These are phyloP conservation scores for Drosophila sechellia DNA, from an alignment of 1,140 invertebrate genomes.

Conservation along the genomic window DNA sequence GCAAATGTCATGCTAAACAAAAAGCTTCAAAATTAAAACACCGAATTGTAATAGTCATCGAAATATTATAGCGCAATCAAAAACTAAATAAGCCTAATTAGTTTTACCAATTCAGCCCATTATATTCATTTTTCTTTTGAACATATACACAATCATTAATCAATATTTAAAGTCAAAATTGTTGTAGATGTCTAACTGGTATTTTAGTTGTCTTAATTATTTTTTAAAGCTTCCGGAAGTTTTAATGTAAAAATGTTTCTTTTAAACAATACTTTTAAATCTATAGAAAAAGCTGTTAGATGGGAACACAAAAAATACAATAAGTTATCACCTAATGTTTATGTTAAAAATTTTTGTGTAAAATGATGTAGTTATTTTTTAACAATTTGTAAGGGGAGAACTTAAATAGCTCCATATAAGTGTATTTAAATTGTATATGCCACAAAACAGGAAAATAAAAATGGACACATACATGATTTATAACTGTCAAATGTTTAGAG, in stretches of 20 bases:
- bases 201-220: slow-evolving; percentile 37
- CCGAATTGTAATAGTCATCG: slow-evolving; percentile 16
- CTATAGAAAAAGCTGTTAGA: slow-evolving; percentile 5
- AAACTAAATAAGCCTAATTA: slow-evolving; percentile 7
- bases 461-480: slow-evolving; percentile 21
- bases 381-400: slow-evolving; percentile 67
- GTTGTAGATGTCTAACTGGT: slow-evolving; percentile 41
- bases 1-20: slow-evolving; percentile 16
- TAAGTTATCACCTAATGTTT: slow-evolving; percentile 62
- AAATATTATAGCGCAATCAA: slow-evolving; percentile 15
- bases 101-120: slow-evolving; percentile 8
- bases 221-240: slow-evolving; percentile 25
- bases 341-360: slow-evolving; percentile 54
- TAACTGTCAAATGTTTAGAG: slow-evolving; percentile 28
- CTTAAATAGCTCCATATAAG: slow-evolving; percentile 48
- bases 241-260: slow-evolving; percentile 31
- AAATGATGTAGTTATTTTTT: slow-evolving; percentile 73
- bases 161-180: slow-evolving; percentile 7
- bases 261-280: slow-evolving; percentile 14
- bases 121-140: slow-evolving; percentile 46
- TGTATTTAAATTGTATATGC: slow-evolving; percentile 68
- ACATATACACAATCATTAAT: slow-evolving; percentile 1
- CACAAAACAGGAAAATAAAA: slow-evolving; percentile 18
- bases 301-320: slow-evolving; percentile 30
- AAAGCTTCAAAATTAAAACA: slow-evolving; percentile 18